phyloP scores from a whole-genome alignment of 2,113 vertebrate genomes.

The Myodes glareolus region DNA sequence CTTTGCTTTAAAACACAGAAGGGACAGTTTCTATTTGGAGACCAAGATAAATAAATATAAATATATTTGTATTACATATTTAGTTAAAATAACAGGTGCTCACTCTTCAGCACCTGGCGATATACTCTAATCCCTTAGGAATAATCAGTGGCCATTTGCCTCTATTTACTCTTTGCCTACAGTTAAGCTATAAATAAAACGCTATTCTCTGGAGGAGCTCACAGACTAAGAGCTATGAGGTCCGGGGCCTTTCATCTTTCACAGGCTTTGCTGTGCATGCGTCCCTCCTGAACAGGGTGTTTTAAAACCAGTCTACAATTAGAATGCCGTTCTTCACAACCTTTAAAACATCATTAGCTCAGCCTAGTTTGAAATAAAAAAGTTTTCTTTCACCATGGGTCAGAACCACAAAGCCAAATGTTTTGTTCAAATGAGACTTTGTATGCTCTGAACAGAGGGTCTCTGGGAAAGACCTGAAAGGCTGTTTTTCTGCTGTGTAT shows the following conservation, averaged over 20 bases:
- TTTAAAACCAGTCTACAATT: not conserved
- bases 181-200: not conserved
- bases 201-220: not conserved
- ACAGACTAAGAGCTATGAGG: not conserved
- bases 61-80: not conserved
- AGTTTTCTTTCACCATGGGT: not conserved
- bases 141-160: not conserved
- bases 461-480: conserved; percentile 5
- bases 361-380: not conserved
- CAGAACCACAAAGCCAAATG: conserved; percentile 6
- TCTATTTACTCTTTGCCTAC: conserved; percentile 22
- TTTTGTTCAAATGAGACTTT: conserved; percentile 35
- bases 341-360: not conserved
- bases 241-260: not conserved
- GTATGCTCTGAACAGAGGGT: not conserved
- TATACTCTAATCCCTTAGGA: not conserved
- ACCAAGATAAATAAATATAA: not conserved
- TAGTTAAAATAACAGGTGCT: conserved; percentile 20
- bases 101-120: not conserved
- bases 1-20: conserved; percentile 14
- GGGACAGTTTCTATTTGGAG: not conserved
- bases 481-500: not conserved
- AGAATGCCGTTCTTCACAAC: not conserved
- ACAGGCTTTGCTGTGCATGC: not conserved
- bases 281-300: not conserved